phyloP scores from a whole-genome alignment of 1,140 invertebrate genomes.

The Sarcophaga peregrina region DNA sequence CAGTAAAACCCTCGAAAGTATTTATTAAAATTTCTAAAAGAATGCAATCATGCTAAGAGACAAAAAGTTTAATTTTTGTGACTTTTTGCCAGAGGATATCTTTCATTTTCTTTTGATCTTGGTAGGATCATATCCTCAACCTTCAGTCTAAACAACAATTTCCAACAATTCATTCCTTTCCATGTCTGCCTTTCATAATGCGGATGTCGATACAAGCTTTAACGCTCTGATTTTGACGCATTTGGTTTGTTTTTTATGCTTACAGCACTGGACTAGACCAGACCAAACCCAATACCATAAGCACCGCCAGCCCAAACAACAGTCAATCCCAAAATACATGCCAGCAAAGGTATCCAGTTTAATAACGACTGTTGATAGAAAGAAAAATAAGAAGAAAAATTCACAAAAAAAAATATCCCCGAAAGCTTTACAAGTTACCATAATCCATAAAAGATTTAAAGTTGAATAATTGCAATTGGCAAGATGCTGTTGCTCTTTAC shows the following conservation, averaged over 20 bases:
- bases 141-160: neutral
- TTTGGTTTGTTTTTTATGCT: neutral
- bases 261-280: neutral
- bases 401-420: neutral
- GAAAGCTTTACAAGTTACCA: constrained; percentile 4
- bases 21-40: neutral
- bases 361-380: neutral
- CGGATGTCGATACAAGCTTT: neutral
- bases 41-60: neutral
- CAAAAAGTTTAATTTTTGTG: too few relatives aligned
- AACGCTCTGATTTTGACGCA: constrained; percentile 33
- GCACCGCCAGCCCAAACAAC: neutral
- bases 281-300: neutral
- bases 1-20: neutral
- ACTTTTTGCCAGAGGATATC: too few relatives aligned
- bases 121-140: too few relatives aligned
- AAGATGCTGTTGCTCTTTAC: neutral
- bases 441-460: constrained; percentile 17
- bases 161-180: neutral
- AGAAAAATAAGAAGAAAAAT: too few relatives aligned
- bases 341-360: neutral
- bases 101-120: neutral
- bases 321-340: too few relatives aligned
- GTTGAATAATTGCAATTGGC: constrained; percentile 19
- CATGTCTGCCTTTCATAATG: neutral